A percentile compares a stretch with the other conserved stretches of the same genome.
Conservation (phyloP, 2,797 vertebrate genomes). For the Pampus argenteus region DNA sequence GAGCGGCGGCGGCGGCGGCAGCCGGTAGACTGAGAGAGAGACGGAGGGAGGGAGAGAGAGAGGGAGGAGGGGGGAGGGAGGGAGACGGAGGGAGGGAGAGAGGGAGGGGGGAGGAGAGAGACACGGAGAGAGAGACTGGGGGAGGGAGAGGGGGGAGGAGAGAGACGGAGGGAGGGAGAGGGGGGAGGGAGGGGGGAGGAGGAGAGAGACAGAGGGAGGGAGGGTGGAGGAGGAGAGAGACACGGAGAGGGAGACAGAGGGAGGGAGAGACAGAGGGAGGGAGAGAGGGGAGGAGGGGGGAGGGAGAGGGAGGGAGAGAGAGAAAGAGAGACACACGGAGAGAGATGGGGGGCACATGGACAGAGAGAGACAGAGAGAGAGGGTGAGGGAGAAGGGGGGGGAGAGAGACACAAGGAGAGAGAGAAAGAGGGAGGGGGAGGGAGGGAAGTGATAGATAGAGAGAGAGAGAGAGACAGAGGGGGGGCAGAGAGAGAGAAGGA, state of each 20-base stretch:
- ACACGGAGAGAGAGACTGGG: background rate
- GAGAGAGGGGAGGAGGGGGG: no score
- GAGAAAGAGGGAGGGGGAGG: background rate
- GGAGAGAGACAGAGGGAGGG: background rate
- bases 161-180: background rate
- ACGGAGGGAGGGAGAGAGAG: background rate
- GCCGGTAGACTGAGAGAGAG: constrained; percentile 17
- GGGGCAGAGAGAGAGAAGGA: background rate
- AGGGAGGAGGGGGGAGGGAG: background rate
- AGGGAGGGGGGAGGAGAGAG: background rate
- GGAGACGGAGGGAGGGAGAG: background rate
- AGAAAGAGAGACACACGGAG: no score
- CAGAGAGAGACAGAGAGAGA: no score
- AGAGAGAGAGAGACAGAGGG: no score
- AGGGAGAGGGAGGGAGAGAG: no score
- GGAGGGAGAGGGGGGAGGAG: background rate
- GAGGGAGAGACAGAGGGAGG: no score
- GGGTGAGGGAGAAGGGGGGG: background rate
- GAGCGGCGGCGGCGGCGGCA: constrained; percentile 2
- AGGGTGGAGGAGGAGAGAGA: no score
- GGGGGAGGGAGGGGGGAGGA: background rate
- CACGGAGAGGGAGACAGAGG: constrained; percentile 3
- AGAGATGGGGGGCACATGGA: no score
- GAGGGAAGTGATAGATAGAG: background rate
- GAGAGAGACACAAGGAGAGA: background rate